phyloP scores from a whole-genome alignment of 2,797 vertebrate species.

The Fundulus diaphanus region DNA sequence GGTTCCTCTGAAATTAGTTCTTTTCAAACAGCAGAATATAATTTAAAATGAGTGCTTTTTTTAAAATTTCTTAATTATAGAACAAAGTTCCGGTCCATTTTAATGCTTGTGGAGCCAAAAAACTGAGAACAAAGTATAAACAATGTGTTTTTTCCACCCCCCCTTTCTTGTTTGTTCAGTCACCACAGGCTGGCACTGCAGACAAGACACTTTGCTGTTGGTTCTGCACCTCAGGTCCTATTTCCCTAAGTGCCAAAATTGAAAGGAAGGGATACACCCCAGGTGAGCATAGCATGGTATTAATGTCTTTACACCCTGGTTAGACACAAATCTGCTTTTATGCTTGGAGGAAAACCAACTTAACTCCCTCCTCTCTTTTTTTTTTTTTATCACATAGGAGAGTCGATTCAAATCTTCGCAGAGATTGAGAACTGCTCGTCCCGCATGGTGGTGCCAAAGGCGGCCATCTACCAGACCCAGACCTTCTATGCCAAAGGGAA shows the following conservation, averaged over 20 bases:
- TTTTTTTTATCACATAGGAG: conserved; percentile 79
- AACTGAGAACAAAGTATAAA: neutral
- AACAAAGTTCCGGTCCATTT: neutral
- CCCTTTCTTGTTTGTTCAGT: conserved; percentile 78
- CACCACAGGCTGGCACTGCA: conserved; percentile 99
- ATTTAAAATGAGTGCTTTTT: too few relatives aligned
- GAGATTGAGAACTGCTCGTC: conserved; percentile 99
- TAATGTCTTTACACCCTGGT: conserved; percentile 3
- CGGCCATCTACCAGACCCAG: conserved; percentile 97
- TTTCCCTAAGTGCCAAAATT: conserved; percentile 99
- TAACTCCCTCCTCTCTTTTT: conserved; percentile 7
- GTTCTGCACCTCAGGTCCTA: conserved; percentile 99
- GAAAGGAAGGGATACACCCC: conserved; percentile 99
- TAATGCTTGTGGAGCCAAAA: neutral
- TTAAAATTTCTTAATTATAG: too few relatives aligned
- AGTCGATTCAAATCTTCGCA: conserved; percentile 99
- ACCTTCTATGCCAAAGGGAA: conserved; percentile 99
- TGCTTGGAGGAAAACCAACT: neutral
- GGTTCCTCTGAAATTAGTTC: conserved; percentile 39
- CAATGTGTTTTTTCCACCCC: conserved; percentile 4
- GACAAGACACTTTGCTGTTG: conserved; percentile 99
- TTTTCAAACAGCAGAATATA: too few relatives aligned
- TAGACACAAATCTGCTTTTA: neutral
- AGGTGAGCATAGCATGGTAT: conserved; percentile 78
- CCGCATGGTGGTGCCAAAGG: conserved; percentile 98